Conservation (phyloP, 1,140 invertebrate genomes). For the Aleiodes sp. region DNA sequence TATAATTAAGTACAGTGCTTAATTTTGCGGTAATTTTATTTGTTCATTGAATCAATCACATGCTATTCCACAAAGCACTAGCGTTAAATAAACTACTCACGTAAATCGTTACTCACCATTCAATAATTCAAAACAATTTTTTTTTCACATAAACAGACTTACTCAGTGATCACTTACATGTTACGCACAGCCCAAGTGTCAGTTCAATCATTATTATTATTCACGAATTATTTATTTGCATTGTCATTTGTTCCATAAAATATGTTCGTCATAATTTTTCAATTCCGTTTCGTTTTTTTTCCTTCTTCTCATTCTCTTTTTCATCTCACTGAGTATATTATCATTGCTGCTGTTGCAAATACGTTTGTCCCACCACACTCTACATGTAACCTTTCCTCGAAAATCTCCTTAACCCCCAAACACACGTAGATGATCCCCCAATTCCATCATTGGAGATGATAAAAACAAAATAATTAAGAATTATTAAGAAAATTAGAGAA, state of each 20-base stretch:
- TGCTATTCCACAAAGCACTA: background rate
- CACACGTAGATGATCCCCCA: no score
- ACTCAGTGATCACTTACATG: background rate
- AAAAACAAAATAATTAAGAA: background rate
- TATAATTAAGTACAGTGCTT: background rate
- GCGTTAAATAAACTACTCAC: background rate
- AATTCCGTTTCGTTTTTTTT: background rate
- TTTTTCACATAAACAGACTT: background rate
- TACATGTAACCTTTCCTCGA: background rate
- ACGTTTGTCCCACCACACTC: background rate
- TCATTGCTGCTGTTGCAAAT: constrained; percentile 23
- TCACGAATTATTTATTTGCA: constrained; percentile 5
- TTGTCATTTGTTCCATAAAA: background rate
- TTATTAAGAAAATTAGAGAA: constrained; percentile 19
- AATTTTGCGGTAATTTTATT: background rate
- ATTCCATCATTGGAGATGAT: no score
- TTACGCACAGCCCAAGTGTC: background rate
- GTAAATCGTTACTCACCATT: background rate
- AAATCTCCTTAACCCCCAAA: no score
- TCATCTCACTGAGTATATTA: constrained; percentile 1
- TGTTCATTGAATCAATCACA: background rate
- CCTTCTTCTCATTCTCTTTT: background rate
- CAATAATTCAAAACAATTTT: background rate
- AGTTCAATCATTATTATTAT: background rate
- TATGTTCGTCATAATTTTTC: background rate